Base-by-base conservation (phyloP, 2,113 vertebrate genomes). In the Pachyramphus minor region DNA sequence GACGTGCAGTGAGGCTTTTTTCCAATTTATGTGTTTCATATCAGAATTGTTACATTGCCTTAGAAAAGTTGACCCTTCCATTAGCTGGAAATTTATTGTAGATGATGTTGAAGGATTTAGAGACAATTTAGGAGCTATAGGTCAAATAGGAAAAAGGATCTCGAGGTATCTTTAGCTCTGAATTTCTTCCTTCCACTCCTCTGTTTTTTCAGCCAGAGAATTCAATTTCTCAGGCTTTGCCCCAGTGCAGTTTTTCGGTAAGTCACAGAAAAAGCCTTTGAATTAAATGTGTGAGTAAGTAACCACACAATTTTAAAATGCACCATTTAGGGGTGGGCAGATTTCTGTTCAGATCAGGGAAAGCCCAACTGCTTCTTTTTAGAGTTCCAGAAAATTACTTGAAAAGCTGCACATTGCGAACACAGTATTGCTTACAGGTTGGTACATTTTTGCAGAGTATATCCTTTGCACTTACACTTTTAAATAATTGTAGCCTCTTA, bases 241-340 rank as follows among this genome's bases (percentile, higher is more conserved):
- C 78, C 30, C 18, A 24, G 42, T 84, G 7, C 2, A 0, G 83
- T 94, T 59, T 11, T 45, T 45, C 17, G 69, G 25, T 52, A 93
- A 89, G 41, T 86, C 72, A 83, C 31, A 69, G 42, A 80, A 66
- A 83, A 58, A 4, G 25, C 41, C 41, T 77, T 88, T 62, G 77
- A 93, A 86, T 94, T 83, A 95, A 84, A 92, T 78, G 19, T 84
- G 52, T 78, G 56, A 68, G 47, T 44, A 52, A 90, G 52, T 74
- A 81, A 74, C 93, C 68, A 52, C 45, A 14, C 30, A 28, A 68
- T 77, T 95, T 56, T 87, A 52, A 86, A 84, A 33, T 30, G n/a
- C 39, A 60, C 52, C 3, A 1, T 33, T 83, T 71, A 68, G 60
- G 60, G 64, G 67, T 89, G 83, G 72, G 73, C 1, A 0, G 50